Evolutionary conservation across 2,888 invertebrate species (phyloP).

Genomic region (Aethes cnicana): DNA sequence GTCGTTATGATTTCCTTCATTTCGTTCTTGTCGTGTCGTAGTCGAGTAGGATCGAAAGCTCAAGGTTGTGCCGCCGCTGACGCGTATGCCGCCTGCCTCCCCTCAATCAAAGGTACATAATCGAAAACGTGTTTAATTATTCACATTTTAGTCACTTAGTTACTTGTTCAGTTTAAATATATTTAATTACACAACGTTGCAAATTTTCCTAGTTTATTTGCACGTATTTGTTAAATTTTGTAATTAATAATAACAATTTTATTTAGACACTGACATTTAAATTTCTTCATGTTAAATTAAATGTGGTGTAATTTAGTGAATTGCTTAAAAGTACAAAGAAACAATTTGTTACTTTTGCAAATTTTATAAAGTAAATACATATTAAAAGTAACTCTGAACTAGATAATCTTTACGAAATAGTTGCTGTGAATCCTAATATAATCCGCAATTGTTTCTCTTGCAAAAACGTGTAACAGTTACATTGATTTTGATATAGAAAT

Average conservation of each 20-base stretch:
- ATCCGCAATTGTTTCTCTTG: constrained; percentile 60
- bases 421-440: constrained; percentile 72
- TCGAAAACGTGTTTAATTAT: constrained; percentile 67
- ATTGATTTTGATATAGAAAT: constrained; percentile 57
- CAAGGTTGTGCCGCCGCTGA: constrained; percentile 60
- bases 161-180: constrained; percentile 76
- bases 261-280: constrained; percentile 74
- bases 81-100: constrained; percentile 60
- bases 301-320: constrained; percentile 83
- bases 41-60: background rate
- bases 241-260: constrained; percentile 76
- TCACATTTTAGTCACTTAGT: constrained; percentile 76
- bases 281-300: constrained; percentile 74
- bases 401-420: constrained; percentile 76
- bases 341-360: constrained; percentile 88
- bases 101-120: constrained; percentile 49
- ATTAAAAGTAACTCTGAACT: constrained; percentile 67
- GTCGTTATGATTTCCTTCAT: constrained; percentile 5
- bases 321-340: constrained; percentile 87
- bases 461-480: constrained; percentile 51
- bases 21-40: constrained; percentile 2
- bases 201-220: constrained; percentile 80
- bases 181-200: constrained; percentile 77
- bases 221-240: constrained; percentile 79
- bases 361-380: constrained; percentile 85